Evolutionary conservation across 1,140 invertebrate species (phyloP), one percentile per base, ranked within the genome.

Genomic region (Agrypnia vestita): DNA sequence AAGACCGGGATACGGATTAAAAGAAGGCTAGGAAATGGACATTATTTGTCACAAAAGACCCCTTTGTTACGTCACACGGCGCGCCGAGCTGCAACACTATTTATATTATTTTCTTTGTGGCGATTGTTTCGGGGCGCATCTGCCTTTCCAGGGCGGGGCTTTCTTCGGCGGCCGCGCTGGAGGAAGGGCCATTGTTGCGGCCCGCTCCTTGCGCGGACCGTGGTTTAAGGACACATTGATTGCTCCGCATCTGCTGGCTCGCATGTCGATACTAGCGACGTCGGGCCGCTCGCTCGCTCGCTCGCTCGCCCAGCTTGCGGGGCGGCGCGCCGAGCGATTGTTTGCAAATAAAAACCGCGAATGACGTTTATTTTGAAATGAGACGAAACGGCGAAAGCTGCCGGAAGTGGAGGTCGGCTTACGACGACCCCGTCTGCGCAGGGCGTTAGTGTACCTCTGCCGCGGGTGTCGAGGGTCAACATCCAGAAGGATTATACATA

Each of bases 201-300:
- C 67, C 55, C 43, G 47, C 21, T 75, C 43, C 73, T 46, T 75
- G 21, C 43, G n/a, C 51, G n/a, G 25, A 13, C 55, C 55, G 53
- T 75, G 73, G 59, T 75, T 75, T 56, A 75, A 73, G 49, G 55
- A 75, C 73, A 75, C 73, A 75, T 75, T 75, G 73, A 75, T 75
- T 75, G 51, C 53, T 59, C 43, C 12, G 44, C 73, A 75, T 56
- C 73, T 75, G 73, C 73, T n/a, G 25, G 73, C 46, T 71, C 67
- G 21, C 67, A 71, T 71, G 67, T 71, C 67, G 67, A 71, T 71
- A 71, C 47, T 71, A 71, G 47, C 67, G 15, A 71, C 46, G n/a
- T 47, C 19, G 17, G 17, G 17, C 21, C 4, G 21, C 21, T 62
- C 59, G 25, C 11, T 21, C 13, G 59, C 59, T 15, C 15, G 25